These are phyloP conservation scores for Aphelenchoides besseyi DNA, from an alignment of 1,140 invertebrate genomes.

Conservation along the genomic window DNA sequence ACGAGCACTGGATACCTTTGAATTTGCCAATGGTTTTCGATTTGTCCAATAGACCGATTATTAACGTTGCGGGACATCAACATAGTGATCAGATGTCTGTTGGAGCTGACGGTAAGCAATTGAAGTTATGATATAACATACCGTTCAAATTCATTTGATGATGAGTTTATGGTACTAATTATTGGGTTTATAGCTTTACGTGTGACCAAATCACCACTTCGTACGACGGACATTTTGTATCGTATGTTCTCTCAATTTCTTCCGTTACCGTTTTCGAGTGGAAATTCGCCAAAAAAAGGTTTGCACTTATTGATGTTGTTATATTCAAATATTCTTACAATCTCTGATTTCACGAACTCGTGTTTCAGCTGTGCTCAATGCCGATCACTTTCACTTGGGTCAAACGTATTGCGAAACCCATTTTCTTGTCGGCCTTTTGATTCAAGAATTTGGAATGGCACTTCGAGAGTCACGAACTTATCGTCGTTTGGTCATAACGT, in stretches of 20 bases:
- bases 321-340: conserved; percentile 27
- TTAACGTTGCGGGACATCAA: background rate
- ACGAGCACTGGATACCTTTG: conserved; percentile 66
- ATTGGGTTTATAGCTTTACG: background rate
- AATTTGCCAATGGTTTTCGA: conserved; percentile 67
- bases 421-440: conserved; percentile 79
- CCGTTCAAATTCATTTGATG: background rate
- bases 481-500: conserved; percentile 74
- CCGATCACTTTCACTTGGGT: conserved; percentile 68
- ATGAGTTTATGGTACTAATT: background rate
- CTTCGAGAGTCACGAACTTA: conserved; percentile 78
- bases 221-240: conserved; percentile 11
- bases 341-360: conserved; percentile 8
- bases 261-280: background rate
- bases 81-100: conserved; percentile 21
- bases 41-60: background rate
- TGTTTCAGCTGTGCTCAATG: conserved; percentile 33
- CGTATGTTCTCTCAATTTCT: conserved; percentile 16
- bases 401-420: conserved; percentile 84
- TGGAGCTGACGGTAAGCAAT: background rate
- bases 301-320: conserved; percentile 44
- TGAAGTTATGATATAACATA: background rate
- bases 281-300: conserved; percentile 17
- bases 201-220: background rate
- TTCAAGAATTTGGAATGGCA: conserved; percentile 73